Evolutionary conservation across 2,888 invertebrate species (phyloP).

Genomic region (Lathronympha strigana): DNA sequence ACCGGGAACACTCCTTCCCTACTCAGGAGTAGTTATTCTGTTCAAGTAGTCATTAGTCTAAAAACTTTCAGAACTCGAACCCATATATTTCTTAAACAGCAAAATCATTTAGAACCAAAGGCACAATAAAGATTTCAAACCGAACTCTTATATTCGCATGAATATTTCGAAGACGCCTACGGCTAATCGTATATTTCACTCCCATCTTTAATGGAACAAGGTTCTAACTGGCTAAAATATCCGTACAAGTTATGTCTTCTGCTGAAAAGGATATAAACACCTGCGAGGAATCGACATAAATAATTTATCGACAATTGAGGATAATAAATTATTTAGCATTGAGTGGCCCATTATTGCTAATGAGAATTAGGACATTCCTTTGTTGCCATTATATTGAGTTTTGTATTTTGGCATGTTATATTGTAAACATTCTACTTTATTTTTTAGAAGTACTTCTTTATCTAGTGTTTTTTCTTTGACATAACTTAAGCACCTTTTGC

Average conservation of each 20-base stretch:
- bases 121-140: conserved; percentile 41
- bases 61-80: background rate
- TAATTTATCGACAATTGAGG: conserved; percentile 27
- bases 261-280: conserved; percentile 9
- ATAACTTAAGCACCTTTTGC: no score
- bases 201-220: conserved; percentile 21
- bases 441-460: background rate
- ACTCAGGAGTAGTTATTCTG: no score
- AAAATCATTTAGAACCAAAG: background rate
- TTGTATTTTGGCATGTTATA: background rate
- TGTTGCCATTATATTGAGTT: conserved; percentile 4
- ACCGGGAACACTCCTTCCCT: no score
- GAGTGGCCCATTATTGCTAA: conserved; percentile 18
- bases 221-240: background rate
- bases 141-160: conserved; percentile 63
- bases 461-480: background rate
- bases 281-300: conserved; percentile 29
- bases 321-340: conserved; percentile 25
- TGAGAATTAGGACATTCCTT: conserved; percentile 23
- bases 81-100: background rate
- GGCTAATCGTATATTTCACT: conserved; percentile 59
- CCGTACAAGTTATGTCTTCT: background rate
- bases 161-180: conserved; percentile 62
- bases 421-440: background rate
- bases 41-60: background rate